Base-by-base conservation (phyloP, 1,140 invertebrate species). In the Brachionus paranguensis region DNA sequence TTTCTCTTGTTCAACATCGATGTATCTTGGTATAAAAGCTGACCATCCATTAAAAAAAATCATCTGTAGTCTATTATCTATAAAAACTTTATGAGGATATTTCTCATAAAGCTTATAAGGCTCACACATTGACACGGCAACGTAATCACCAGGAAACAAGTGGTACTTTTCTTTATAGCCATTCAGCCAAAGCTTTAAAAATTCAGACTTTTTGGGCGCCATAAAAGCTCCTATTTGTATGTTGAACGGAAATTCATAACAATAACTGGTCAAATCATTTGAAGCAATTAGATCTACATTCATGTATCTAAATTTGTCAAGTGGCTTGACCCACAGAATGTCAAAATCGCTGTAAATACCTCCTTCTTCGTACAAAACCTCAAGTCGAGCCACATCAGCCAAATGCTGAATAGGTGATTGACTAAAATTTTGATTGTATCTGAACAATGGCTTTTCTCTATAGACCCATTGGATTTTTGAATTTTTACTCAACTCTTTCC, bases 21-120 rank as follows among this genome's bases (percentile, higher is more conserved):
- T 47, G 20, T 64, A 81, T 27, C 41, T 64, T 43, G 78, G 78
- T 64, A 81, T 81, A 47, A 81, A 81, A 24, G 37, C 41, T 14
- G 78, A 81, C 78, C 78, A 81, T 17, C 78, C 78, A 45, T 81
- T 81, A 27, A 81, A 81, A 64, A 33, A 81, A 14, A 81, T 81
- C 78, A 81, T 81, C 33, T 81, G 78, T 11, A 81, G n/a, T 68
- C 78, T 41, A 64, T 81, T 81, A 20, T 81, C 78, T 14, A 81
- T 68, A 47, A 29, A 68, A 24, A 81, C 78, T 37, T 41, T 81
- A 6, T 64, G 33, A 27, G 78, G 78, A 24, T n/a, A 60, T 45
- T 81, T 81, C 65, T 81, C 78, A 68, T 81, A 81, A 8, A 81
- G 20, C 29, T 81, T 81, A 17, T 64, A 81, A 81, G 78, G 78